A percentile compares a stretch with the other conserved stretches of the same genome.
phyloP scores from a whole-genome alignment of 2,797 vertebrate species.

The Pangasius sanitwongsei region DNA sequence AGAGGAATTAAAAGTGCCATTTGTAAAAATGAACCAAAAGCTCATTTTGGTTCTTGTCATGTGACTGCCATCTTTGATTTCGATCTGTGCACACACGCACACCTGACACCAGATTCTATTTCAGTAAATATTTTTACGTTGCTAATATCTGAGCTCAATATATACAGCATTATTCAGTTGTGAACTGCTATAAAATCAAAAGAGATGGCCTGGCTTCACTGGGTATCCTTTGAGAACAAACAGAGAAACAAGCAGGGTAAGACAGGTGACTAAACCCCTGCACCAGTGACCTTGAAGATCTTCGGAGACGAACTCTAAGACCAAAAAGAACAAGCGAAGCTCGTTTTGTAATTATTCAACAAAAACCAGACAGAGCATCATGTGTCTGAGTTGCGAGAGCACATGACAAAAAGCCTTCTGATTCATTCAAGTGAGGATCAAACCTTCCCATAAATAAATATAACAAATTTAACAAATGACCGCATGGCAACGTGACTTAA shows the following conservation, averaged over 20 bases:
- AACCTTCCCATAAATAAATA: constrained; percentile 57
- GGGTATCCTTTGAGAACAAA: background rate
- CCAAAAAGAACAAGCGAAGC: background rate
- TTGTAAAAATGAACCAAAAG: background rate
- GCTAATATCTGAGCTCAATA: background rate
- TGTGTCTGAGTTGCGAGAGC: background rate
- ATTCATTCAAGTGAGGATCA: constrained; percentile 64
- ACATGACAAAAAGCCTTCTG: constrained; percentile 55
- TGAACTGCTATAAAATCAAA: background rate
- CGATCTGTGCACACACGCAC: background rate
- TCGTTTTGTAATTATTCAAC: background rate
- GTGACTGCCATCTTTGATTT: background rate
- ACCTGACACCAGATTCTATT: background rate
- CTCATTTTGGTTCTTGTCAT: background rate
- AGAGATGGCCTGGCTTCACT: background rate
- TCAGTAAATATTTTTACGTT: background rate
- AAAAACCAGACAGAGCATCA: background rate
- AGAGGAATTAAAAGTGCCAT: background rate
- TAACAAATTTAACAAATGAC: constrained; percentile 69
- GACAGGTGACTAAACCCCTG: background rate
- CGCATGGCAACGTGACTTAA: constrained; percentile 48
- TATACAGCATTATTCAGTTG: background rate
- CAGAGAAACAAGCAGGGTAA: background rate
- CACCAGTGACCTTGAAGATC: background rate
- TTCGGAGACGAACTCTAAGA: background rate